phyloP scores from a whole-genome alignment of 1,140 invertebrate species.

The Sogatella furcifera region DNA sequence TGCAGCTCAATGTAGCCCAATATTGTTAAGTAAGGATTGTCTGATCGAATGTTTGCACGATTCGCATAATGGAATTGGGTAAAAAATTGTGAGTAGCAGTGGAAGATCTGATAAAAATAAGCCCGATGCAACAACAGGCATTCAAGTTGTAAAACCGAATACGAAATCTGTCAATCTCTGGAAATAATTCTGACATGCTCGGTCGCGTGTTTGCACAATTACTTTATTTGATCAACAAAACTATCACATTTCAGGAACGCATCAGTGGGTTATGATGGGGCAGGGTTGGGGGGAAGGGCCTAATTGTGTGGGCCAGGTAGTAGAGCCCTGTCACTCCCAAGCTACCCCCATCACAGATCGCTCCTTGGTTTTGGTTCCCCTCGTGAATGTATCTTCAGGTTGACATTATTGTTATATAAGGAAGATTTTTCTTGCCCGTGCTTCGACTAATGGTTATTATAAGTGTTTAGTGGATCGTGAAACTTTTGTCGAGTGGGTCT shows the following conservation, averaged over 20 bases:
- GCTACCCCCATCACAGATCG: not conserved
- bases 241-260: not conserved
- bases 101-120: too few species aligned
- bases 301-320: constrained; percentile 3
- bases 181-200: not conserved
- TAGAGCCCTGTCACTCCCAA: not conserved
- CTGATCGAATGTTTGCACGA: too few species aligned
- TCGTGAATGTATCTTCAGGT: not conserved
- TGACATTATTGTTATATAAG: constrained; percentile 4
- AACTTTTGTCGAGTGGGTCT: not conserved
- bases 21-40: too few species aligned
- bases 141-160: too few species aligned
- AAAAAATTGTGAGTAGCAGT: too few species aligned
- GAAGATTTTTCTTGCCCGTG: not conserved
- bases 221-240: not conserved
- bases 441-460: constrained; percentile 1
- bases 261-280: not conserved
- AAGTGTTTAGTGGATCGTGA: constrained; percentile 4
- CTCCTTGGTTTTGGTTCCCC: not conserved
- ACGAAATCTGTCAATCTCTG: too few species aligned
- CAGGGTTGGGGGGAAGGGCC: not conserved
- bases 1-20: too few species aligned
- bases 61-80: too few species aligned
- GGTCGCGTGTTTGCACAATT: constrained; percentile 2
- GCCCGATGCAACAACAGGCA: too few species aligned